A percentile compares a stretch with the other conserved stretches of the same genome.
Evolutionary conservation across 2,797 vertebrate genomes (phyloP).

Genomic region (Spinus pinus): DNA sequence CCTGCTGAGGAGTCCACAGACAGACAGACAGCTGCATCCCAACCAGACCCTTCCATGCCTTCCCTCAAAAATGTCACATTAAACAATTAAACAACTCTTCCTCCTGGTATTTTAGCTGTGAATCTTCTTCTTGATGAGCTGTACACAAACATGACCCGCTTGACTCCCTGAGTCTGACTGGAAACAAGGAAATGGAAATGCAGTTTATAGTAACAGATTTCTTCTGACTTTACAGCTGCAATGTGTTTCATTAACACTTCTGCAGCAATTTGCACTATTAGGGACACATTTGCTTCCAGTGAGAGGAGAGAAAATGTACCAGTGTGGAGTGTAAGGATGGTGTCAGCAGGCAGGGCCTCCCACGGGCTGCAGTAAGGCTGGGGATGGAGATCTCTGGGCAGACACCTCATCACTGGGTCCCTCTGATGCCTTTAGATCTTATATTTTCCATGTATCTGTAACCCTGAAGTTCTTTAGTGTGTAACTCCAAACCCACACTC

Average conservation of each 20-base stretch:
- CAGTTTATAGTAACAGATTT: slow-evolving; percentile 38
- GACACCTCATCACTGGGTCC: rapidly evolving
- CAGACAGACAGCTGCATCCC: not conserved
- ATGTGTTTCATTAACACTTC: slow-evolving; percentile 46
- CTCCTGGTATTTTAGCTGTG: not conserved
- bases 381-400: not conserved
- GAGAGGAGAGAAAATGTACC: not conserved
- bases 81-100: not conserved
- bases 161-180: not conserved
- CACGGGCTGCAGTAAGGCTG: not conserved
- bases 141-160: not conserved
- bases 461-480: not conserved
- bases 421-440: not conserved
- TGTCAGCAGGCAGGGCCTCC: not conserved
- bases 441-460: rapidly evolving
- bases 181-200: not conserved
- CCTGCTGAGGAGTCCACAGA: not conserved
- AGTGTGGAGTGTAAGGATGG: rapidly evolving
- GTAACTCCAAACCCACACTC: rapidly evolving
- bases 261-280: slow-evolving; percentile 1
- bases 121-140: not conserved
- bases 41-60: rapidly evolving
- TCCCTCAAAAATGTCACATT: not conserved
- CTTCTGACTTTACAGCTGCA: not conserved
- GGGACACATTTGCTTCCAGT: not conserved